Conservation (phyloP, 1,140 invertebrate genomes). For the Homalodisca vitripennis region DNA sequence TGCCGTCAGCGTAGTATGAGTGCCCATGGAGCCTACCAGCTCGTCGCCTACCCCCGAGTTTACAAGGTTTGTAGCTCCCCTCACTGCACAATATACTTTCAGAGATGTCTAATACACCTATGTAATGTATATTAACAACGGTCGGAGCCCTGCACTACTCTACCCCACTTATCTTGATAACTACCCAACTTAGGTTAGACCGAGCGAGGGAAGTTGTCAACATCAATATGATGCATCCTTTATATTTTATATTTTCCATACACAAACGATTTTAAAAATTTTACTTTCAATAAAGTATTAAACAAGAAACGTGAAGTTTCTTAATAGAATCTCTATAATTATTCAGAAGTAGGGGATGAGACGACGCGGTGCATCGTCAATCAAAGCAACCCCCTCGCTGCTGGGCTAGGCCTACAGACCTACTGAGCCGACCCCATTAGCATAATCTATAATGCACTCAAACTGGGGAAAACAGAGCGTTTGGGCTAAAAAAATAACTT, state of each 20-base stretch:
- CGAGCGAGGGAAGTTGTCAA: not conserved
- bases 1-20: not conserved
- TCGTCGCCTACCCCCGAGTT: conserved; percentile 22
- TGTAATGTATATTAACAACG: not conserved
- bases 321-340: too few species aligned
- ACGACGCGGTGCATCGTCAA: too few species aligned
- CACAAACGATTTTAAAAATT: too few species aligned
- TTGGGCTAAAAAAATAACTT: too few species aligned
- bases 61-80: conserved; percentile 9
- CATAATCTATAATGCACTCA: too few species aligned
- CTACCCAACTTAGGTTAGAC: not conserved
- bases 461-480: too few species aligned
- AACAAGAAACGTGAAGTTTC: too few species aligned
- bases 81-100: not conserved
- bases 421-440: too few species aligned
- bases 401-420: too few species aligned
- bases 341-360: too few species aligned
- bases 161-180: not conserved
- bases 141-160: not conserved
- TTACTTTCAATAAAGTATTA: too few species aligned
- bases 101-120: not conserved
- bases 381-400: too few species aligned
- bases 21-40: conserved; percentile 35
- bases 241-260: not conserved
- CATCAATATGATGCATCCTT: not conserved